phyloP scores from a whole-genome alignment of 2,888 invertebrate species.

The Blastobasis lacticolella region DNA sequence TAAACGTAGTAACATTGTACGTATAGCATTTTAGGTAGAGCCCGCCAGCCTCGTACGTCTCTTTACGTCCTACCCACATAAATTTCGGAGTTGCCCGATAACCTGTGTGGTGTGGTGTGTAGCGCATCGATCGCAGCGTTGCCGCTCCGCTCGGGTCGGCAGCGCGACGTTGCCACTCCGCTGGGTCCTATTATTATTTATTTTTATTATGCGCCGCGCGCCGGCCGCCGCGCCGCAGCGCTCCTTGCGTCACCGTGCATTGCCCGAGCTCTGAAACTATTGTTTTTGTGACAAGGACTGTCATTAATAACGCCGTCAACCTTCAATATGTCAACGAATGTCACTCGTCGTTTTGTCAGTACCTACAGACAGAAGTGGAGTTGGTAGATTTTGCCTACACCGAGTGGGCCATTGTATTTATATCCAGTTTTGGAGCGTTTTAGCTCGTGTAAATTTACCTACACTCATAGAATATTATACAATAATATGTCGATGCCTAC shows the following conservation, averaged over 20 bases:
- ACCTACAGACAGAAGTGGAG: too few relatives aligned
- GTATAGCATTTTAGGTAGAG: too few relatives aligned
- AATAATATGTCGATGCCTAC: too few relatives aligned
- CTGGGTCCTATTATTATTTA: conserved; percentile 10
- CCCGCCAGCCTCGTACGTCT: background rate
- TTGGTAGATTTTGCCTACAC: too few relatives aligned
- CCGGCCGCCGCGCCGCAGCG: background rate
- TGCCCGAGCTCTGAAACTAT: conserved; percentile 8
- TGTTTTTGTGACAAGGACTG: conserved; percentile 4
- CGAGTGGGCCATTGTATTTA: too few relatives aligned
- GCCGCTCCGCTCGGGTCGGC: conserved; percentile 5
- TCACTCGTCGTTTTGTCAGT: too few relatives aligned
- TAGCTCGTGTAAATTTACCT: too few relatives aligned
- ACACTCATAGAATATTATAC: too few relatives aligned
- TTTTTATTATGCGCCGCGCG: conserved; percentile 10
- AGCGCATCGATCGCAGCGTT: conserved; percentile 6
- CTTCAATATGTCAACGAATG: too few relatives aligned
- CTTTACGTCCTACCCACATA: background rate
- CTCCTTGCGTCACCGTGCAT: conserved; percentile 8
- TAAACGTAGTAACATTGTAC: too few relatives aligned
- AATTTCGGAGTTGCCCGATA: conserved; percentile 1
- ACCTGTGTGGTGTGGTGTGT: background rate
- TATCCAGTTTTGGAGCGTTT: too few relatives aligned
- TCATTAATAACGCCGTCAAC: background rate
- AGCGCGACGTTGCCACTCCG: conserved; percentile 7